Evolutionary conservation across 1,140 invertebrate genomes (phyloP).

Genomic region (Neodiprion virginianus): DNA sequence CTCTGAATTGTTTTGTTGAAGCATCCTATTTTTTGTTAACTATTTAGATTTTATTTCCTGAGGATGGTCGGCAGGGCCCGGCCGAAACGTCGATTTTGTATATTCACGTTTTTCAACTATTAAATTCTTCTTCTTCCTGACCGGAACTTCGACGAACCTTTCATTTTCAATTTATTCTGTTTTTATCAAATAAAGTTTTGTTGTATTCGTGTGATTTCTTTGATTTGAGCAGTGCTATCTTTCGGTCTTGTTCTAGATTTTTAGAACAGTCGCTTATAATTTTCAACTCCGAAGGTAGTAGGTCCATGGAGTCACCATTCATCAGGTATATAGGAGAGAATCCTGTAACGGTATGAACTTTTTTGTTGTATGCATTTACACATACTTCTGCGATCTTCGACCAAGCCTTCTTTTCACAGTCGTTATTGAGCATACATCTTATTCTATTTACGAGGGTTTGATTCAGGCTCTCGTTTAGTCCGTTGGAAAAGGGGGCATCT

Average conservation of each 20-base stretch:
- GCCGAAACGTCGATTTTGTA: too few species aligned
- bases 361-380: slow-evolving; percentile 17
- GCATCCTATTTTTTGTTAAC: too few species aligned
- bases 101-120: too few species aligned
- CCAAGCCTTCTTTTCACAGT: slow-evolving; percentile 16
- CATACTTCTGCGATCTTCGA: slow-evolving; percentile 20
- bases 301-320: slow-evolving; percentile 11
- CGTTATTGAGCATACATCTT: slow-evolving; percentile 24
- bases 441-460: neutral
- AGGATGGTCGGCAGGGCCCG: too few species aligned
- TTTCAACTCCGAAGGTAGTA: slow-evolving; percentile 17
- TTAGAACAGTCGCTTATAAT: neutral
- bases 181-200: too few species aligned
- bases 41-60: too few species aligned
- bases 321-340: slow-evolving; percentile 18
- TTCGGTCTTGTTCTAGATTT: slow-evolving; percentile 18
- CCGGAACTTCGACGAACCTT: too few species aligned
- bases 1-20: too few species aligned
- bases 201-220: too few species aligned
- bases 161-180: too few species aligned
- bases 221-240: slow-evolving; percentile 11
- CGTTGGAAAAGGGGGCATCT: too few species aligned
- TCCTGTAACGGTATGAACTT: slow-evolving; percentile 16
- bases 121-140: too few species aligned
- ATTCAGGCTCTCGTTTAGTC: neutral